Evolutionary conservation across 2,113 vertebrate species (phyloP).

Genomic region (Seriola dumerili): DNA sequence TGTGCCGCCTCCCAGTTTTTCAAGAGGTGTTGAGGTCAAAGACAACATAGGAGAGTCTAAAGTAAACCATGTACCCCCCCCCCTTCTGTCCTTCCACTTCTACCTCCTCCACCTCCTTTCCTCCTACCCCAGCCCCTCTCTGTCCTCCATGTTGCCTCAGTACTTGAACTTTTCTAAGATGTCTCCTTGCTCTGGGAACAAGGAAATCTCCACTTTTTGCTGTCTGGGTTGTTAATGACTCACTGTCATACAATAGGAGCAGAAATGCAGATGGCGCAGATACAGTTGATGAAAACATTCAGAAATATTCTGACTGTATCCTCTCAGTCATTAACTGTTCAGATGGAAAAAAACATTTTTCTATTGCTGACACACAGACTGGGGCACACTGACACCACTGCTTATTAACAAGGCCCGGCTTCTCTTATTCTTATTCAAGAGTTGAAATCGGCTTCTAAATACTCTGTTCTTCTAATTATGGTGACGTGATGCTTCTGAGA

Average conservation of each 20-base stretch:
- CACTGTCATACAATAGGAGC: conserved; percentile 3
- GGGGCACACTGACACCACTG: conserved; percentile 1
- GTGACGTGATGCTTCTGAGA: background rate
- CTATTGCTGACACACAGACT: background rate
- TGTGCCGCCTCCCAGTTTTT: conserved; percentile 24
- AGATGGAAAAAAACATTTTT: background rate
- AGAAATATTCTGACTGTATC: conserved; percentile 15
- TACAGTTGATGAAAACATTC: conserved; percentile 18
- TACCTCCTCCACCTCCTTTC: background rate
- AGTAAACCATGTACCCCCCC: conserved; percentile 36
- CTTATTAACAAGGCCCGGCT: conserved; percentile 9
- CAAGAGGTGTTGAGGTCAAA: conserved; percentile 35
- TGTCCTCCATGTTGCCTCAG: conserved; percentile 28
- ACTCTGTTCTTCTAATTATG: conserved; percentile 1
- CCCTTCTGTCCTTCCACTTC: background rate
- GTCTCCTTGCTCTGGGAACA: conserved; percentile 37
- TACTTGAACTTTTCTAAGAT: conserved; percentile 46
- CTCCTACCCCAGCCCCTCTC: background rate
- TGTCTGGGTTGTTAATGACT: conserved; percentile 25
- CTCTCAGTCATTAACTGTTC: conserved; percentile 9
- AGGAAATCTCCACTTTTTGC: conserved; percentile 37
- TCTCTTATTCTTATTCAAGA: background rate
- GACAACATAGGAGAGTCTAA: conserved; percentile 45
- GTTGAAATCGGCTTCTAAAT: conserved; percentile 4
- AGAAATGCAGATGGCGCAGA: conserved; percentile 38